Conservation (phyloP, 64 coral and sea anemone genomes). For the Montipora sp. region DNA sequence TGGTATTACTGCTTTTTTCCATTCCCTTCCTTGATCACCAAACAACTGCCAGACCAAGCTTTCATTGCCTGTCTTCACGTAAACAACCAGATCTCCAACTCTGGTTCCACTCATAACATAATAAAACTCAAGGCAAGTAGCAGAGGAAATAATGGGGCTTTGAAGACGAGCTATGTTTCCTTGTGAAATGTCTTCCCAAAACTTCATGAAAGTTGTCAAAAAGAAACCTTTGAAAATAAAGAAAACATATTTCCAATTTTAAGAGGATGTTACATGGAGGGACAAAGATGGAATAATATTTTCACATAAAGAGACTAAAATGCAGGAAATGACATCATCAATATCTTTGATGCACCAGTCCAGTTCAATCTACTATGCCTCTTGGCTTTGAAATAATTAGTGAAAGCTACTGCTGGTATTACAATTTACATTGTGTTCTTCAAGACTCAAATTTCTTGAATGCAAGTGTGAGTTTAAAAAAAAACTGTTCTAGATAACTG, state of each 20-base stretch:
- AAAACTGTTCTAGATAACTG: no score
- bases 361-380: no score
- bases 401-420: no score
- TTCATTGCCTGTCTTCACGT: conserved; percentile 4
- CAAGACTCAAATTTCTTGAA: no score
- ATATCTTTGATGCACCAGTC: no score
- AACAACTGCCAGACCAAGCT: conserved; percentile 33
- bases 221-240: not conserved
- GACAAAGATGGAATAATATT: no score
- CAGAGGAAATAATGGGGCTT: conserved; percentile 31
- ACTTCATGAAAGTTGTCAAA: not conserved
- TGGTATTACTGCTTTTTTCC: conserved; percentile 23
- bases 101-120: conserved; percentile 43
- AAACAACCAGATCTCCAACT: conserved; percentile 50
- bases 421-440: no score
- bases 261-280: not conserved
- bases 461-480: no score
- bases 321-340: no score
- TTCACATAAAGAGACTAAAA: no score
- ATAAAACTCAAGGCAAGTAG: conserved; percentile 39
- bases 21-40: conserved; percentile 24
- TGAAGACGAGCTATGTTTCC: conserved; percentile 23
- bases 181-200: not conserved
- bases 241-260: no score
- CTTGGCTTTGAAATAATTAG: no score